A percentile compares a stretch with the other conserved stretches of the same genome.
phyloP scores from a whole-genome alignment of 2,797 vertebrate species.

The Macroramphosus scolopax region DNA sequence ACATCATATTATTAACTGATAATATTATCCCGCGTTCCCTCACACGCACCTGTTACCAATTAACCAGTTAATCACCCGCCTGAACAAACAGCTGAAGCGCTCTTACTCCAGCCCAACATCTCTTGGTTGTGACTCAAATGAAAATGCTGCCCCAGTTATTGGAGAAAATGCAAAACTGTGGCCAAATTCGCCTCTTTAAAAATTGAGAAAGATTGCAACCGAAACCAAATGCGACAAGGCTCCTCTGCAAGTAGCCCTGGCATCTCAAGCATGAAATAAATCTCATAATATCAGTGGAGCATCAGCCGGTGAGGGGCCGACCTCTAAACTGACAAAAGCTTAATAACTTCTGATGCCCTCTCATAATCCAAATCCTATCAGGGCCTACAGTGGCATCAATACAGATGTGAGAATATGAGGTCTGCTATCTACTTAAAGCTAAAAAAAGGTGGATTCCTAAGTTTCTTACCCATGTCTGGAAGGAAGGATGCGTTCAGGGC shows the following conservation, averaged over 20 bases:
- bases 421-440: conserved; percentile 1
- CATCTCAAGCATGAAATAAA: conserved; percentile 66
- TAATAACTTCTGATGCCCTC: conserved; percentile 33
- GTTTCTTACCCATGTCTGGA: conserved; percentile 79
- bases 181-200: conserved; percentile 29
- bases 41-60: conserved; percentile 53
- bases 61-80: conserved; percentile 43
- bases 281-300: conserved; percentile 52
- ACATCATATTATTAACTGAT: too few species aligned
- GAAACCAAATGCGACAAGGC: conserved; percentile 60
- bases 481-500: conserved; percentile 55
- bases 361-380: conserved; percentile 7
- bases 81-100: background rate
- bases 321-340: conserved; percentile 29
- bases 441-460: conserved; percentile 1
- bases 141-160: conserved; percentile 16
- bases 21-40: too few species aligned
- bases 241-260: conserved; percentile 44
- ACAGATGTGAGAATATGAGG: conserved; percentile 15
- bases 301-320: conserved; percentile 45
- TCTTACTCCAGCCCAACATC: background rate
- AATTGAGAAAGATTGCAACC: conserved; percentile 49
- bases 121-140: background rate
- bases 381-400: conserved; percentile 9
- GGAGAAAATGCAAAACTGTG: conserved; percentile 24